phyloP scores from a whole-genome alignment of 2,888 invertebrate genomes.

The Synergus umbraculus region DNA sequence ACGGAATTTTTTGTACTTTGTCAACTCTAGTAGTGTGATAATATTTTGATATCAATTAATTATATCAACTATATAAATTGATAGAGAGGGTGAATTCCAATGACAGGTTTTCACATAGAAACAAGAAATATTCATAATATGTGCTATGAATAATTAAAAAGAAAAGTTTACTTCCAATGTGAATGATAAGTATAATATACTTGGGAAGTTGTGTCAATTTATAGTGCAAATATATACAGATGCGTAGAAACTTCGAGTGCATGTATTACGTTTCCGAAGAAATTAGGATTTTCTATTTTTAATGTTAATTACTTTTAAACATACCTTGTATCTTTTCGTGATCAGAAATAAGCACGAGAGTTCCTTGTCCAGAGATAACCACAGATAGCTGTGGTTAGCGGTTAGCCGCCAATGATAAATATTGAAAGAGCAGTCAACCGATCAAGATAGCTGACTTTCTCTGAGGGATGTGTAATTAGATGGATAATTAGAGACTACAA shows the following conservation, averaged over 20 bases:
- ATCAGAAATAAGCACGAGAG: background rate
- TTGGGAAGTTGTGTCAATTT: background rate
- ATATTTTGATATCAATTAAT: too few species aligned
- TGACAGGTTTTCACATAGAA: background rate
- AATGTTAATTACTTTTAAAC: background rate
- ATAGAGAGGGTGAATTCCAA: too few species aligned
- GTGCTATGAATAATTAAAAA: slow-evolving; percentile 24
- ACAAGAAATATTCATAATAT: background rate
- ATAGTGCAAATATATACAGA: background rate
- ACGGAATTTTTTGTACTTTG: too few species aligned
- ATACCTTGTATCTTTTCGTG: background rate
- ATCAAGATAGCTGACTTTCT: background rate
- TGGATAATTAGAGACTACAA: slow-evolving; percentile 1
- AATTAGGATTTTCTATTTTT: background rate
- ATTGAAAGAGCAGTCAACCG: background rate
- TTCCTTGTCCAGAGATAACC: background rate
- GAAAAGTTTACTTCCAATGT: background rate
- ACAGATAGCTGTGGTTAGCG: background rate
- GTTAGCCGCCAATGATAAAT: background rate
- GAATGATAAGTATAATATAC: background rate
- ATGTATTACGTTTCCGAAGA: slow-evolving; percentile 8
- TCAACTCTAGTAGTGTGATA: too few species aligned
- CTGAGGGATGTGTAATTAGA: background rate
- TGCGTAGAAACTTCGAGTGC: background rate
- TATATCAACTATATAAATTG: too few species aligned